Base-by-base conservation (phyloP, 2,113 vertebrate species). In the Okapia johnstoni region DNA sequence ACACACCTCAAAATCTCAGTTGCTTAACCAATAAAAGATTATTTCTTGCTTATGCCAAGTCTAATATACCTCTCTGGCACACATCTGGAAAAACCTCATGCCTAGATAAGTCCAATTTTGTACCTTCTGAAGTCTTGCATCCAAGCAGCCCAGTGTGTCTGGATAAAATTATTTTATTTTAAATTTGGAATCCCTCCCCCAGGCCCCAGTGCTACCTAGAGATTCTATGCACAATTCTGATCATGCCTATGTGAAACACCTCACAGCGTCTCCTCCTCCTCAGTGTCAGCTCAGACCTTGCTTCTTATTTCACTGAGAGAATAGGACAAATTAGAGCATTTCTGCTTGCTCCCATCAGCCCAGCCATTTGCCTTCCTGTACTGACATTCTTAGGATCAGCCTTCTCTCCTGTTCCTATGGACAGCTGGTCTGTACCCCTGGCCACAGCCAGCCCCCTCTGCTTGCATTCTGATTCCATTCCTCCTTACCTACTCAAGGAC, bases 351-450 rank as follows among this genome's bases (percentile, higher is more conserved):
- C 48, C 23, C 2, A 0, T n/a, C n/a, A 43, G 52, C 43, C 2
- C 3, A 1, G 15, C 58, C 6, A 3, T 30, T 79, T 55, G 1
- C 2, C 40, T 16, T 1, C 14, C 21, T 57, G 23, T 17, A 26
- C 33, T 19, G 28, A 4, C 8, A 16, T 52, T 52, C 8, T 0
- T 1, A 1, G 1, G 6, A 36, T 26, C 26, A 11, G 8, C n/a
- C 85, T 50, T 28, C 13, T 26, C 15, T 48, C 50, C 46, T 11
- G 55, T 25, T 26, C 70, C 60, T 23, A 10, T 4, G n/a, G 58
- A 13, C 14, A 3, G 1, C 28, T 79, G 2, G 23, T 28, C 30
- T 10, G 8, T 7, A 7, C 58, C 2, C 17, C 36, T 40, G 23
- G n/a, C 46, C 55, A 40, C 21, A 25, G 28, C 21, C n/a, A 50